phyloP scores from a whole-genome alignment of 1,140 invertebrate genomes.

The Grapholita molesta region DNA sequence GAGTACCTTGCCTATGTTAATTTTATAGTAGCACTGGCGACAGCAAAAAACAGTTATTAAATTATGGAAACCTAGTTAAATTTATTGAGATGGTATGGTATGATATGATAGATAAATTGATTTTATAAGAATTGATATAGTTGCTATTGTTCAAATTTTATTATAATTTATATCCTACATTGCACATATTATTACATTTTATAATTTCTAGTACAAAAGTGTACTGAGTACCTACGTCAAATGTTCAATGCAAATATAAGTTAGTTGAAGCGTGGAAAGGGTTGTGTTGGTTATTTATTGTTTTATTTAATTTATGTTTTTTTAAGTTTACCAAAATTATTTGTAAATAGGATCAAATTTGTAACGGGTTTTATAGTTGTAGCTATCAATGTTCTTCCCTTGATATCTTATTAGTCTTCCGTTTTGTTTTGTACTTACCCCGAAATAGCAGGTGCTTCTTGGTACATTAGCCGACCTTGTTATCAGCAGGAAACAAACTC shows the following conservation, averaged over 20 bases:
- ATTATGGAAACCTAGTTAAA: constrained; percentile 11
- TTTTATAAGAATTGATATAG: not conserved
- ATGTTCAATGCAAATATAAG: constrained; percentile 34
- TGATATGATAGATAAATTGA: constrained; percentile 10
- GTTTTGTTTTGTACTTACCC: constrained; percentile 70
- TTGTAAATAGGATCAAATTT: constrained; percentile 47
- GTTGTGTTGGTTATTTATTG: constrained; percentile 74
- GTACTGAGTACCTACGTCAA: constrained; percentile 31
- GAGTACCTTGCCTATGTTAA: constrained; percentile 19
- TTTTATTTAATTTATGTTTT: constrained; percentile 70
- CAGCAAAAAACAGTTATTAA: not conserved
- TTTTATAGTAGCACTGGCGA: not conserved
- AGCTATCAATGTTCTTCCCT: constrained; percentile 49
- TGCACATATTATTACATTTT: constrained; percentile 13
- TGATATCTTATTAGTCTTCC: constrained; percentile 55
- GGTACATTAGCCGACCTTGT: constrained; percentile 40
- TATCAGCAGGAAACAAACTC: constrained; percentile 48
- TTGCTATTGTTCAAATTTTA: constrained; percentile 12
- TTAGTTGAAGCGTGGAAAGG: constrained; percentile 47
- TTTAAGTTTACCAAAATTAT: constrained; percentile 63
- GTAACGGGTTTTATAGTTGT: constrained; percentile 57
- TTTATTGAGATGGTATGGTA: constrained; percentile 1
- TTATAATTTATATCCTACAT: constrained; percentile 6
- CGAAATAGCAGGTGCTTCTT: constrained; percentile 62
- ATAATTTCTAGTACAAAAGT: constrained; percentile 37